Evolutionary conservation across 2,797 vertebrate species (phyloP).

Genomic region (Streptopelia turtur): DNA sequence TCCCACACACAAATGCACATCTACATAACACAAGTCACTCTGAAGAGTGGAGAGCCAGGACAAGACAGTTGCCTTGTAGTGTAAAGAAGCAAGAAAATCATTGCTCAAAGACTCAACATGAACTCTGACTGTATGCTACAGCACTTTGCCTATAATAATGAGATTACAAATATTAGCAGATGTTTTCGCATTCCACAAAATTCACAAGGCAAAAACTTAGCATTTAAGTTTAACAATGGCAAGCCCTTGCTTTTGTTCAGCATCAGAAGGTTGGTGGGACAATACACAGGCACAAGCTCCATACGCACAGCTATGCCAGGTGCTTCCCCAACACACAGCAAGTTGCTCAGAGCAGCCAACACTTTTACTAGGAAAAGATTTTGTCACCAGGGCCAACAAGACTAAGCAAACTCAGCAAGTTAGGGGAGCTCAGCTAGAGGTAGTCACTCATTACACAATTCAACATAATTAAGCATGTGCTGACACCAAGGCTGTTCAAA

Average conservation of each 20-base stretch:
- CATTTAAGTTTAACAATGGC: neutral
- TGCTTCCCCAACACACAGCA: rapidly evolving
- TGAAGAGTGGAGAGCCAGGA: neutral
- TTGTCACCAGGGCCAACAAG: neutral
- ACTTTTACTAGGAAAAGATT: neutral
- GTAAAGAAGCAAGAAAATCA: neutral
- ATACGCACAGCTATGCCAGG: rapidly evolving
- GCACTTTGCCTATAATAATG: neutral
- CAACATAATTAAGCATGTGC: neutral
- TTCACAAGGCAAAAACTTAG: neutral
- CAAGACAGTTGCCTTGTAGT: neutral
- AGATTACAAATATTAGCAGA: neutral
- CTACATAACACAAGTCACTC: neutral
- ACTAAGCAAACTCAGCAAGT: neutral
- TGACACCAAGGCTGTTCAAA: neutral
- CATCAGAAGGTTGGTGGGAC: neutral
- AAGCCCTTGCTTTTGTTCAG: neutral
- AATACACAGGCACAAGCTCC: neutral
- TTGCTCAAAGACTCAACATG: neutral
- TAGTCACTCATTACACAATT: neutral
- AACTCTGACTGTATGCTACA: neutral
- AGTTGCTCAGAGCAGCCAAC: neutral
- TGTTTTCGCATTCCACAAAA: neutral
- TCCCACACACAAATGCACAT: neutral
- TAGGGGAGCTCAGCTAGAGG: neutral